A percentile compares a stretch with the other conserved stretches of the same genome.
Conservation (phyloP, 2,888 invertebrate species). For the Masnerella sp. region DNA sequence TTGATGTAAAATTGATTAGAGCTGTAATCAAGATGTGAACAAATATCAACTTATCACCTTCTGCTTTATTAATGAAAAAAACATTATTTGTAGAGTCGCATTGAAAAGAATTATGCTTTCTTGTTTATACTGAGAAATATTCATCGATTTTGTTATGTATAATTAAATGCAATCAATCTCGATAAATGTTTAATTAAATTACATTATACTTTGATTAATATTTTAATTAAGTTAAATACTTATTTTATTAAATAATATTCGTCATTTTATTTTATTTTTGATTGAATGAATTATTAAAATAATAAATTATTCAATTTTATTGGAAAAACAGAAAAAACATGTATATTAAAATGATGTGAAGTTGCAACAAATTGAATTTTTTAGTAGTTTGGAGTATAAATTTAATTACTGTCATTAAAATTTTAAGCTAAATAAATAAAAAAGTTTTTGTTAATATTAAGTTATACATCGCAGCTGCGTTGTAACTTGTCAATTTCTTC, state of each 20-base stretch:
- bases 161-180: background rate
- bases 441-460: background rate
- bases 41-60: too few species aligned
- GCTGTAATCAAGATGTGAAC: too few species aligned
- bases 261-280: background rate
- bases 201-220: background rate
- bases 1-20: too few species aligned
- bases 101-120: background rate
- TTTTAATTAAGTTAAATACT: background rate
- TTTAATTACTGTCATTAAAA: too few species aligned
- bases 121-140: background rate
- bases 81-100: background rate
- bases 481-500: conserved; percentile 8
- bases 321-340: too few species aligned
- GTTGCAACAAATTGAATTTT: too few species aligned
- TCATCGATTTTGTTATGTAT: background rate
- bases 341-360: too few species aligned
- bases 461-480: background rate
- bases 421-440: background rate
- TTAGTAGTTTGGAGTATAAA: too few species aligned
- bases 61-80: background rate
- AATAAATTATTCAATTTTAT: too few species aligned
- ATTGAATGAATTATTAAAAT: too few species aligned
- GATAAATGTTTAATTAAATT: background rate
- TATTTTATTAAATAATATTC: background rate